Conservation (phyloP, 2,797 vertebrate genomes). For the Heliangelus exortis region DNA sequence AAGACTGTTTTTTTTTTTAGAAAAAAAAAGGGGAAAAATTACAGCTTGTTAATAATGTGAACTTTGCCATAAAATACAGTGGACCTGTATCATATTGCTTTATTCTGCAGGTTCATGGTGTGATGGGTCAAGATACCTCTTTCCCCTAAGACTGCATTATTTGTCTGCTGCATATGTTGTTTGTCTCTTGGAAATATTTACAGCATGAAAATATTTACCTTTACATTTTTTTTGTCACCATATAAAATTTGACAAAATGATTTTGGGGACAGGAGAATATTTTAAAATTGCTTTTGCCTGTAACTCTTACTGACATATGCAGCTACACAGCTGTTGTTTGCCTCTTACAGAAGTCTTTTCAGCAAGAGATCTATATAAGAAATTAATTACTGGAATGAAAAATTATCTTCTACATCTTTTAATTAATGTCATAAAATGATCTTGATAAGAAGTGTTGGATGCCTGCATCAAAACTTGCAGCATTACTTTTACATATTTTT, state of each 20-base stretch:
- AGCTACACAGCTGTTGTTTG: background rate
- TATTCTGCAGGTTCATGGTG: background rate
- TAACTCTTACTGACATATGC: background rate
- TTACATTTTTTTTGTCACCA: background rate
- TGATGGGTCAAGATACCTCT: background rate
- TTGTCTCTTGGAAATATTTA: background rate
- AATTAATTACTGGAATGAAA: background rate
- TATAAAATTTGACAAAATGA: background rate
- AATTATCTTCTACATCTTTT: background rate
- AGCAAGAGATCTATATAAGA: background rate
- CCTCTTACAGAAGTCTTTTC: background rate
- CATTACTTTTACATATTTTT: background rate
- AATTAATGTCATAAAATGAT: background rate
- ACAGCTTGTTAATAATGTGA: background rate
- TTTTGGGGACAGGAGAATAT: fast-evolving
- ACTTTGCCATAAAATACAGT: background rate
- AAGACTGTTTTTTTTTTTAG: background rate
- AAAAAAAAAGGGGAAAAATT: background rate
- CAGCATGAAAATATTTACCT: background rate
- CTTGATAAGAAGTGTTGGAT: background rate
- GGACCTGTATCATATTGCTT: background rate
- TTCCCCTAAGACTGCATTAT: background rate
- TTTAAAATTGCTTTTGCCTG: background rate
- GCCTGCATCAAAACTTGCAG: background rate
- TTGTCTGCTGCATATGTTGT: background rate